phyloP scores from a whole-genome alignment of 92 coral and sea anemone genomes.

The Ricordea florida region DNA sequence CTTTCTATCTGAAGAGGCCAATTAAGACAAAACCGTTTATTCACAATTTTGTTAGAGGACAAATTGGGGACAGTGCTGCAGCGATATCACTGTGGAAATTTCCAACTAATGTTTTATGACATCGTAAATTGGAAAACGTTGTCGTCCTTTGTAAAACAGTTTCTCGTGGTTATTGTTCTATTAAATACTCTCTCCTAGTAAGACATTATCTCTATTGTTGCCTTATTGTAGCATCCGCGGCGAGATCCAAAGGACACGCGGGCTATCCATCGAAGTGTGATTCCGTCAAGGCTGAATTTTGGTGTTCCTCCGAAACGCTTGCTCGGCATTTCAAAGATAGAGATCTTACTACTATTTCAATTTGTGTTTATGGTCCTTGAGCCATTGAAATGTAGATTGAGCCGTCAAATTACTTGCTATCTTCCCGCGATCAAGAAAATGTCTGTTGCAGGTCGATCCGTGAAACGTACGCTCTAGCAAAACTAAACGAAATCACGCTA shows the following conservation, averaged over 20 bases:
- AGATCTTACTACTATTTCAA: conserved; percentile 20
- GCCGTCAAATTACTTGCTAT: conserved; percentile 28
- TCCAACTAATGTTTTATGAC: neutral
- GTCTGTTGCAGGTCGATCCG: neutral
- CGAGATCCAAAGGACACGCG: neutral
- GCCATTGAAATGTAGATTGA: conserved; percentile 49
- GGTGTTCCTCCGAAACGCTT: neutral
- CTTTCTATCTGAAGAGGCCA: no score
- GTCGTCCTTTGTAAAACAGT: neutral
- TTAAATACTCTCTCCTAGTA: neutral
- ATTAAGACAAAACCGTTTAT: no score
- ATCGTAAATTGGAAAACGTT: neutral
- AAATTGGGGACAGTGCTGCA: neutral
- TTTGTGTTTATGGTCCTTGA: conserved; percentile 34
- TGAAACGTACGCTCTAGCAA: conserved; percentile 7
- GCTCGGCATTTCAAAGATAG: conserved; percentile 25
- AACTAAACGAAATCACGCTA: neutral
- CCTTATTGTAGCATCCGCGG: neutral
- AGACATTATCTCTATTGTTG: neutral
- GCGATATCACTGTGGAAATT: neutral
- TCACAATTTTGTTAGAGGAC: no score
- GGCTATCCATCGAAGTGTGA: neutral
- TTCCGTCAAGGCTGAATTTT: neutral
- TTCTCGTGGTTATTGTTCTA: neutral
- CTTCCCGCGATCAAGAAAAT: conserved; percentile 2